Percentiles rank a stretch among this genome's conserved stretches.
phyloP scores from a whole-genome alignment of 2,888 invertebrate genomes.

The Monochamus alternatus region DNA sequence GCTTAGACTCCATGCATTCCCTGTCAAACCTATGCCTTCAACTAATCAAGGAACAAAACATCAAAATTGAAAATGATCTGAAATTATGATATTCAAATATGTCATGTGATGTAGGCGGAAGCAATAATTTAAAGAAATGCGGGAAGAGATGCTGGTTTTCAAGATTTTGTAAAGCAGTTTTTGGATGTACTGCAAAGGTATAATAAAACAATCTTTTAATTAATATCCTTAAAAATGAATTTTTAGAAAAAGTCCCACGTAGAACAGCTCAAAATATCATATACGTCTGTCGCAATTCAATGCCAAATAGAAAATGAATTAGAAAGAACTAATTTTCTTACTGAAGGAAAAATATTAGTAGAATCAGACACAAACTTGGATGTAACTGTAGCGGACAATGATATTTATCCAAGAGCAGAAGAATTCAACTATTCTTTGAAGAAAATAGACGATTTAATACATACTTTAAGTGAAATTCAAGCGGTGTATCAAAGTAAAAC shows the following conservation, averaged over 20 bases:
- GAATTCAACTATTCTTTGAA: constrained; percentile 24
- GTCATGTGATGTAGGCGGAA: constrained; percentile 16
- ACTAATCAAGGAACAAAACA: constrained; percentile 7
- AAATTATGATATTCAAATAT: constrained; percentile 31
- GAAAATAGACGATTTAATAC: constrained; percentile 29
- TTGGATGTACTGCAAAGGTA: constrained; percentile 35
- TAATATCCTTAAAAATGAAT: constrained; percentile 8
- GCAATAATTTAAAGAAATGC: background rate
- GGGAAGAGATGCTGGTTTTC: constrained; percentile 1
- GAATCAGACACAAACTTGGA: constrained; percentile 4
- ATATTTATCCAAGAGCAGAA: constrained; percentile 11
- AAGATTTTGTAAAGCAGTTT: background rate
- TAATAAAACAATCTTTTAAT: constrained; percentile 10
- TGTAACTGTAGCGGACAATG: constrained; percentile 3
- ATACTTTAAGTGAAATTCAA: constrained; percentile 22
- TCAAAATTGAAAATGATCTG: constrained; percentile 6
- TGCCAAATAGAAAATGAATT: constrained; percentile 18
- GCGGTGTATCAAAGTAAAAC: constrained; percentile 16
- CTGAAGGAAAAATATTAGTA: background rate
- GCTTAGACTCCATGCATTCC: background rate
- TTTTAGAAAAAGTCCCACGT: constrained; percentile 25
- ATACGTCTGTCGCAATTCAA: constrained; percentile 10
- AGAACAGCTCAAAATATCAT: background rate
- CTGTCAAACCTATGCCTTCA: too few relatives aligned
- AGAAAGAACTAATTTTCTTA: background rate